These are phyloP conservation scores for Diloba caeruleocephala DNA, from an alignment of 2,888 invertebrate species.

Conservation along the genomic window DNA sequence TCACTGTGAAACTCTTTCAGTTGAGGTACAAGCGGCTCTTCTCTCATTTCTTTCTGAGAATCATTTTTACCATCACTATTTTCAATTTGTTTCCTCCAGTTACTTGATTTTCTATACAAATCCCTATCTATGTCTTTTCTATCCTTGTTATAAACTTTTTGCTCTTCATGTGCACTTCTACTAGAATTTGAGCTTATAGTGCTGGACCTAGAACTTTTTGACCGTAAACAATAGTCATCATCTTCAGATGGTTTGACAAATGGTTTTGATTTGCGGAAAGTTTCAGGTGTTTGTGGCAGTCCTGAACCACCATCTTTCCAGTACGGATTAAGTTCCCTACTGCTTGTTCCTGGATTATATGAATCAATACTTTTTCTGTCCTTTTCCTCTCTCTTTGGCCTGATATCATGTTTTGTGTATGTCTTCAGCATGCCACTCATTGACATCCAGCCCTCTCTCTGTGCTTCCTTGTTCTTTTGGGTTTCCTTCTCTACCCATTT, in stretches of 20 bases:
- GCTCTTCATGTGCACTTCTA: slow-evolving; percentile 28
- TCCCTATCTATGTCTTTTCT: slow-evolving; percentile 30
- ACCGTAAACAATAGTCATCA: slow-evolving; percentile 66
- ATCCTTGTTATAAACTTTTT: slow-evolving; percentile 31
- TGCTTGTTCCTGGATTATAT: slow-evolving; percentile 92
- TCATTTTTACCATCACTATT: slow-evolving; percentile 16
- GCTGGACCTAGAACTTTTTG: slow-evolving; percentile 28
- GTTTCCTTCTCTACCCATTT: slow-evolving; percentile 90
- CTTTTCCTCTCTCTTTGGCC: slow-evolving; percentile 84
- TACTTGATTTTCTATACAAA: slow-evolving; percentile 50
- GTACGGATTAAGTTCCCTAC: slow-evolving; percentile 96
- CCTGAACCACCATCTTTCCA: slow-evolving; percentile 97
- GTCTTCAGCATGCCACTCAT: slow-evolving; percentile 88
- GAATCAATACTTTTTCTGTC: slow-evolving; percentile 87
- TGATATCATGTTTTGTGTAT: slow-evolving; percentile 81
- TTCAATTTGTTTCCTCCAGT: slow-evolving; percentile 64
- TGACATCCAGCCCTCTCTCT: slow-evolving; percentile 95
- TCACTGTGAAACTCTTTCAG: slow-evolving; percentile 7
- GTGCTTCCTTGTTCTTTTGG: slow-evolving; percentile 44
- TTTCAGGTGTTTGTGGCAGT: slow-evolving; percentile 89
- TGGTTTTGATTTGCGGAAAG: slow-evolving; percentile 72
- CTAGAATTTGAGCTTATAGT: slow-evolving; percentile 17
- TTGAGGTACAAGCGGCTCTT: slow-evolving; percentile 7
- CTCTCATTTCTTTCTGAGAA: slow-evolving; percentile 3
- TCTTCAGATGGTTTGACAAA: slow-evolving; percentile 80